These are phyloP conservation scores for Gonatopus flavifemur DNA, from an alignment of 1,140 invertebrate genomes.

Conservation along the genomic window DNA sequence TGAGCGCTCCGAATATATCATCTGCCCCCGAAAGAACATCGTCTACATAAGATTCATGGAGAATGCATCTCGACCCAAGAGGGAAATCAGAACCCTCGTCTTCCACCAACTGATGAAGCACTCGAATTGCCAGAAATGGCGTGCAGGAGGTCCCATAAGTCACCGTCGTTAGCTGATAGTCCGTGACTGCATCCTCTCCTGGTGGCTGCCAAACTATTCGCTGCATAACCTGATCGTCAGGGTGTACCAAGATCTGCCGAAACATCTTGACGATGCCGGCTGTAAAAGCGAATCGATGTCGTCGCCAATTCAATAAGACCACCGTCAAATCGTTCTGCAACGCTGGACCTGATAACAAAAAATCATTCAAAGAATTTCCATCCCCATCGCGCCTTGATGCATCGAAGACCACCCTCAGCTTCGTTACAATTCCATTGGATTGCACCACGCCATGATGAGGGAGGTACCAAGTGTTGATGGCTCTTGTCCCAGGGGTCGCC, in stretches of 20 bases:
- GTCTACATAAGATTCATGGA: neutral
- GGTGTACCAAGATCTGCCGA: too few species aligned
- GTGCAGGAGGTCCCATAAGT: neutral
- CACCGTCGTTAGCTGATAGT: too few species aligned
- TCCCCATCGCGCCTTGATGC: neutral
- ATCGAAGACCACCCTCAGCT: neutral
- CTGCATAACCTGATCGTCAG: too few species aligned
- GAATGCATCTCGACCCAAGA: neutral
- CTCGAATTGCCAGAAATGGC: neutral
- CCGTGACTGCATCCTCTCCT: neutral
- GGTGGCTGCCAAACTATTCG: too few species aligned
- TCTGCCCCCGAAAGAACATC: neutral
- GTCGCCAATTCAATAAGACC: neutral
- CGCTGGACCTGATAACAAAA: neutral
- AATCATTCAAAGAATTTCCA: neutral
- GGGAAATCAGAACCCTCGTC: neutral
- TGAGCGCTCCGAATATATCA: neutral
- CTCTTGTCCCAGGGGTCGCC: neutral
- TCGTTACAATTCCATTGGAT: neutral
- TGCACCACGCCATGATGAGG: neutral
- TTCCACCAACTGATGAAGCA: neutral
- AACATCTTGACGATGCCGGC: neutral
- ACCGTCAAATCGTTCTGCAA: neutral
- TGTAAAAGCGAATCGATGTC: neutral
- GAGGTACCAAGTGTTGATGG: neutral